Percentiles rank a stretch among this genome's conserved stretches.
These are phyloP conservation scores for Scaptomyza montana DNA, from an alignment of 1,140 invertebrate species.

Conservation along the genomic window DNA sequence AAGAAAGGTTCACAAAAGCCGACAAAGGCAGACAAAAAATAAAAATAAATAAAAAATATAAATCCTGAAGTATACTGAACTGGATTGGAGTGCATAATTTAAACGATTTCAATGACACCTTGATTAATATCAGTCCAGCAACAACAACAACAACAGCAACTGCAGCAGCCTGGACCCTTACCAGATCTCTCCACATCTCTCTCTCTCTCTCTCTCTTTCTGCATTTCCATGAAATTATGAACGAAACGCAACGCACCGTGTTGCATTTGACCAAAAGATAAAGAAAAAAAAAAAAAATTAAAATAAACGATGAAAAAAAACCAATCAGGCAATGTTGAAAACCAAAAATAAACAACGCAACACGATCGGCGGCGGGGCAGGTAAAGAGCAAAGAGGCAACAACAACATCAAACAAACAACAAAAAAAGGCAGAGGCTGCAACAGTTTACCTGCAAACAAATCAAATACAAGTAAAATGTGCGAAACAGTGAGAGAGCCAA, in stretches of 20 bases:
- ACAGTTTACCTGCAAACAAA: conserved; percentile 80
- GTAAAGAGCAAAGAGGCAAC: conserved; percentile 55
- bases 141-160: conserved; percentile 59
- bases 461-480: conserved; percentile 66
- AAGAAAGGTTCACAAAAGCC: conserved; percentile 65
- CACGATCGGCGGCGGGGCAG: conserved; percentile 32
- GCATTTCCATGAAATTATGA: conserved; percentile 79
- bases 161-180: conserved; percentile 30
- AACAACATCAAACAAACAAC: too few species aligned
- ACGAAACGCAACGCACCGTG: conserved; percentile 69
- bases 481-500: conserved; percentile 1
- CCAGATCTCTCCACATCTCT: background rate
- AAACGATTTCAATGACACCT: conserved; percentile 83
- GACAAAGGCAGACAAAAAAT: conserved; percentile 70
- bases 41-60: conserved; percentile 1
- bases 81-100: conserved; percentile 72
- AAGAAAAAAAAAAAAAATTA: conserved; percentile 50
- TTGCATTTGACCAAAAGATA: conserved; percentile 76
- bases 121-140: conserved; percentile 74
- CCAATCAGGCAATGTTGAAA: conserved; percentile 79
- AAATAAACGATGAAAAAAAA: conserved; percentile 49
- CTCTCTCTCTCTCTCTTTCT: background rate
- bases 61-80: conserved; percentile 53
- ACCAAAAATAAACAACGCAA: conserved; percentile 79
- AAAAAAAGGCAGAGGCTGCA: conserved; percentile 70